Base-by-base conservation (phyloP, 2,888 invertebrate genomes). In the Mechanitis mazaeus region DNA sequence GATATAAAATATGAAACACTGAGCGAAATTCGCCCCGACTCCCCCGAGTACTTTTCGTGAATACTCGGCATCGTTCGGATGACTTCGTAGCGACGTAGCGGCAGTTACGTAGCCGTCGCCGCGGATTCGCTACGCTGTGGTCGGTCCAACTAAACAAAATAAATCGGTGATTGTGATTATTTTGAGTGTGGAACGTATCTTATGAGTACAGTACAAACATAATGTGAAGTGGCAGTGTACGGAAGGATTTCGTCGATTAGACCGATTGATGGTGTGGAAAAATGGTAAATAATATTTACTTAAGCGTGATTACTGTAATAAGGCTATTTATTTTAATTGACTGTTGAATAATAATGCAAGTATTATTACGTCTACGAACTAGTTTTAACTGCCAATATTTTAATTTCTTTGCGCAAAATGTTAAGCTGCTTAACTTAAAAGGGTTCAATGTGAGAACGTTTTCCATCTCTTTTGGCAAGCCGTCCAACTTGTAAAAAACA, bases 1-100 rank as follows among this genome's bases (percentile, higher is more conserved):
- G 83, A 84, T 88, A 88, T 89, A 88, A 89, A 89, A 89, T 89
- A 88, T 89, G 89, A 89, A 89, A 87, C 86, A 84, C 85, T 81
- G 87, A 80, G 84, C 87, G 73, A 81, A 87, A 83, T 84, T 84
- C 81, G 76, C 80, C 72, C 77, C 75, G 74, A 76, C 68, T 73
- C 70, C 76, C 79, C 79, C 77, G 72, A 79, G 77, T 77, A 71
- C 72, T 6, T 54, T 56, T 75, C 76, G 75, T 65, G 54, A 55
- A 38, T 28, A 64, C 64, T 86, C 87, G 87, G 79, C 62, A 55
- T 53, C 63, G 61, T 72, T 81, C 87, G 87, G 66, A 56, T 31
- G 69, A 65, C 64, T 76, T 78, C 87, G 87, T 75, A 71, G 67
- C 82, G 80, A 74, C 86, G 85, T 82, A 85, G 85, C 89, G 88